Base-by-base conservation (phyloP, 1,140 invertebrate genomes). In the Tigriopus japonicus region DNA sequence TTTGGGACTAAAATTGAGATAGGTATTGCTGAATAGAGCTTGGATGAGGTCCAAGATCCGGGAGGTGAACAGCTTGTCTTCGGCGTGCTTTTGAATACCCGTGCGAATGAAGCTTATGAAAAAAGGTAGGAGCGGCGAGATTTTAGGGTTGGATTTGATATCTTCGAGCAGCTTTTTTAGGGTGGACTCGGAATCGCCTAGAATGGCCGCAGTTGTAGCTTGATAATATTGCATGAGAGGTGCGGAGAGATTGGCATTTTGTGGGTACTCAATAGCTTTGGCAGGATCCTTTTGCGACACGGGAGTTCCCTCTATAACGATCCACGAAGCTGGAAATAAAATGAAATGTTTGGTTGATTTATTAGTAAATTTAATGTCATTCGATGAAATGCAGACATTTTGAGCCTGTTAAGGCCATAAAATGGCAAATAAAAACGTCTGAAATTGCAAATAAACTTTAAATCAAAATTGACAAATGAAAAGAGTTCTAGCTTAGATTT, bases 101-200 rank as follows among this genome's bases (percentile, higher is more conserved):
- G 35, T 58, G 28, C 55, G 24, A 42, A 58, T 58, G 15, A 58
- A 58, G 17, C 21, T 58, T 2, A 58, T 41, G 42, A 58, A 42
- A 7, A 28, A 58, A 14, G 55, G 55, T 42, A 58, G 24, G 14
- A 58, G 55, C 5, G 55, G 17, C 14, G 28, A 19, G 17, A 58
- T 42, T 42, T 58, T 58, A n/a, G 55, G 42, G 40, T 58, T 58
- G 14, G 55, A 28, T 19, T 58, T 58, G 17, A 58, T n/a, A n/a
- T 58, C 55, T 14, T 58, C 55, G 12, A 58, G 41, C 42, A 58
- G n/a, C 6, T 5, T 58, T 41, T 51, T 3, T 9, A 41, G n/a
- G 1, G 42, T n/a, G n/a, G 42, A 3, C 17, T 58, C 41, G 13
- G 55, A 58, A 42, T 51, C 17, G 17, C 28, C 55, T 6, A 58